Conservation (phyloP, 1,140 invertebrate species). For the Drosophila dunni region DNA sequence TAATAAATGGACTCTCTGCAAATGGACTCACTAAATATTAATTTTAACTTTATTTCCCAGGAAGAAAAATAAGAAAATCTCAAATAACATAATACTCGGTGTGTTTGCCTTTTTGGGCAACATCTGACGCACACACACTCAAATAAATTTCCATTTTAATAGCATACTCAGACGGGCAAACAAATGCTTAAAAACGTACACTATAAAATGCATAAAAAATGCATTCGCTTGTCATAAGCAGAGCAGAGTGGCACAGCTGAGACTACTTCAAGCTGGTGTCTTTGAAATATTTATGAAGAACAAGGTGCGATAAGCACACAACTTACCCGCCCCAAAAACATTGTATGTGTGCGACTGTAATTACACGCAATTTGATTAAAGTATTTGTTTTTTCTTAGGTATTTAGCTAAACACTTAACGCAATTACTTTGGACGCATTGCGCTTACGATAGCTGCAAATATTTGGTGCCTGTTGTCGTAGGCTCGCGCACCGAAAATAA, state of each 20-base stretch:
- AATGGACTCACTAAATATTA: background rate
- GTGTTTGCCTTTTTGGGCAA: no score
- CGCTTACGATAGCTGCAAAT: slow-evolving; percentile 31
- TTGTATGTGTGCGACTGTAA: background rate
- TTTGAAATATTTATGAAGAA: background rate
- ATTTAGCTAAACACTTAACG: slow-evolving; percentile 2
- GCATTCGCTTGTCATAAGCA: slow-evolving; percentile 16
- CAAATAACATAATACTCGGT: no score
- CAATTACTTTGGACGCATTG: slow-evolving; percentile 3
- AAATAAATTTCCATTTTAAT: slow-evolving; percentile 23
- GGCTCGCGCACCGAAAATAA: slow-evolving; percentile 21
- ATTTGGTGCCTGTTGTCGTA: slow-evolving; percentile 10
- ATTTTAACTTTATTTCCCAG: background rate
- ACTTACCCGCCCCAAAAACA: slow-evolving; percentile 11
- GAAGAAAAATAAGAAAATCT: no score
- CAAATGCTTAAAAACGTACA: slow-evolving; percentile 1
- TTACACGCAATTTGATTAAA: background rate
- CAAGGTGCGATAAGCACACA: slow-evolving; percentile 1
- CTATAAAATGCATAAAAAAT: slow-evolving; percentile 24
- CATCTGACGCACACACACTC: background rate
- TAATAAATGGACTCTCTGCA: no score
- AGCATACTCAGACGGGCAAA: slow-evolving; percentile 1
- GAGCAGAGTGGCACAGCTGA: slow-evolving; percentile 4
- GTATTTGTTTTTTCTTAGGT: slow-evolving; percentile 4
- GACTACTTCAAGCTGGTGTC: background rate